phyloP scores from a whole-genome alignment of 2,888 invertebrate species.

The Mylabris sibirica region DNA sequence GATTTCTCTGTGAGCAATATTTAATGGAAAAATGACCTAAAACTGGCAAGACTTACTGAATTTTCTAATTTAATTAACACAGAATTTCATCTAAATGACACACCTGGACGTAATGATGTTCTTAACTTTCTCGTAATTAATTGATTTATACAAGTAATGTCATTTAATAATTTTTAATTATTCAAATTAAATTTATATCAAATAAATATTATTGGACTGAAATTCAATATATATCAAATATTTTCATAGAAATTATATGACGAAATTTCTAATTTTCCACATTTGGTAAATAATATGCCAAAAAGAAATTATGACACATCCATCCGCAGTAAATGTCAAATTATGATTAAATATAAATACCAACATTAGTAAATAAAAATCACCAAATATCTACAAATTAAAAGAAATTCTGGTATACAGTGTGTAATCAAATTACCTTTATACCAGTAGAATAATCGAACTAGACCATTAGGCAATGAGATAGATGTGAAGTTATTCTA shows the following conservation, averaged over 20 bases:
- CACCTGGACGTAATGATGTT: constrained; percentile 6
- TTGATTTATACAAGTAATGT: neutral
- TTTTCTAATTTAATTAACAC: constrained; percentile 3
- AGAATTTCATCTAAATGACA: constrained; percentile 5
- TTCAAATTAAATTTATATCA: neutral
- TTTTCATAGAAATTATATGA: neutral
- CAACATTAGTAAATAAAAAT: neutral
- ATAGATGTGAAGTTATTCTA: too few relatives aligned
- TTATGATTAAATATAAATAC: neutral
- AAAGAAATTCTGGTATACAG: too few relatives aligned
- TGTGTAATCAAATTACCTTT: too few relatives aligned
- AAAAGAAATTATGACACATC: constrained; percentile 9
- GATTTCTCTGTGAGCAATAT: neutral
- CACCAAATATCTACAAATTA: neutral
- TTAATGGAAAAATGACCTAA: neutral
- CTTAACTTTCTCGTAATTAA: neutral
- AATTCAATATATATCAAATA: neutral
- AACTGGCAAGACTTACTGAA: neutral
- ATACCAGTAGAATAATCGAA: too few relatives aligned
- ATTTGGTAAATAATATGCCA: constrained; percentile 5
- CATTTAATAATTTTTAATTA: neutral
- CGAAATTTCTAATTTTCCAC: neutral
- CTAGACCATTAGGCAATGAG: too few relatives aligned
- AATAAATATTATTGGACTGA: neutral
- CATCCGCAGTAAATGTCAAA: neutral